Conservation (phyloP, 2,113 vertebrate species). For the Galemys pyrenaicus region DNA sequence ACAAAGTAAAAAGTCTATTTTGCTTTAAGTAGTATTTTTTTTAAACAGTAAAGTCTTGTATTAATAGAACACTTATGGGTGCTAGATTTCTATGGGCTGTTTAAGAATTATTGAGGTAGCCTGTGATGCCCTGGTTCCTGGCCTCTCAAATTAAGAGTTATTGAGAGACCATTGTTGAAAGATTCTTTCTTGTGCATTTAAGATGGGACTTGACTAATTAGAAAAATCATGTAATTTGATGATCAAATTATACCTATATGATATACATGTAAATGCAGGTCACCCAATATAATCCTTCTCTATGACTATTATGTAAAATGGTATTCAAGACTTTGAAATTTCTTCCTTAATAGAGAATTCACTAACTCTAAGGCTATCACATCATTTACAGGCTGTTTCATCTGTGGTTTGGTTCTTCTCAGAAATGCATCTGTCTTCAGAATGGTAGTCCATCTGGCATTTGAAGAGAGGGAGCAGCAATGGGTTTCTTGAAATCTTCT, state of each 20-base stretch:
- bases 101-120: neutral
- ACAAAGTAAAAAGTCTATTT: neutral
- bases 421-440: neutral
- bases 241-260: too few species aligned
- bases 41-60: neutral
- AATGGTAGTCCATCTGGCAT: neutral
- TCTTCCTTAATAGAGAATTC: neutral
- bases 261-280: neutral
- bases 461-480: neutral
- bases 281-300: neutral
- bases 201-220: neutral
- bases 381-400: neutral
- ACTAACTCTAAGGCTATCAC: neutral
- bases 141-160: neutral
- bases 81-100: neutral
- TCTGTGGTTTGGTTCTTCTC: neutral
- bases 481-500: neutral
- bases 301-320: neutral
- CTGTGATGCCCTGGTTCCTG: neutral
- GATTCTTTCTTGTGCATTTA: neutral
- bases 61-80: neutral
- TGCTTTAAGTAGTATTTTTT: slow-evolving; percentile 35
- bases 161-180: neutral
- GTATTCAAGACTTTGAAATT: neutral
- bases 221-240: neutral